phyloP scores from a whole-genome alignment of 2,113 vertebrate species.

The Marcusenius ussheri region DNA sequence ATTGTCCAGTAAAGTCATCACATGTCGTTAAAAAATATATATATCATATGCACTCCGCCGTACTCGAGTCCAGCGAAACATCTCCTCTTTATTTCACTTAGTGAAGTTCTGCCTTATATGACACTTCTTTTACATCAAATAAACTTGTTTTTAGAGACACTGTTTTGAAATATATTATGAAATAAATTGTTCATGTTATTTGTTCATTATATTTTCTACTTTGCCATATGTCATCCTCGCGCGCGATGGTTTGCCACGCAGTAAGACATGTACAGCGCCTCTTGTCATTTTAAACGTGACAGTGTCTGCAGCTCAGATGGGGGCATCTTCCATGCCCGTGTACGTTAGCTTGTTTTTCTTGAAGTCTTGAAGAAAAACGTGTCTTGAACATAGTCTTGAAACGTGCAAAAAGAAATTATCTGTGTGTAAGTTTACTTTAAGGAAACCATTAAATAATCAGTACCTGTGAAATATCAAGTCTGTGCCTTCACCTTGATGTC shows the following conservation, averaged over 20 bases:
- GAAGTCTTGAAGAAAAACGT: too few species aligned
- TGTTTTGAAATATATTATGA: slow-evolving; percentile 1
- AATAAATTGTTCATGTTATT: background rate
- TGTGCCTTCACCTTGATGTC: slow-evolving; percentile 1
- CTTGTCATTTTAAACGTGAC: background rate
- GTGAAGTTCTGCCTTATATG: background rate
- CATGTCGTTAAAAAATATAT: background rate
- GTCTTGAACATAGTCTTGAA: too few species aligned
- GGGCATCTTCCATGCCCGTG: slow-evolving; percentile 19
- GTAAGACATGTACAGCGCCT: slow-evolving; percentile 8
- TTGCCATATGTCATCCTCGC: background rate
- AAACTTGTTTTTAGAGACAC: slow-evolving; percentile 4
- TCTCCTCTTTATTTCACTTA: background rate
- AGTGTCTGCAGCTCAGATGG: background rate
- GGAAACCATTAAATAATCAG: slow-evolving; percentile 44
- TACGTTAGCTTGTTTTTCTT: slow-evolving; percentile 21
- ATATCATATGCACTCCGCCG: background rate
- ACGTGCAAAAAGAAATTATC: slow-evolving; percentile 27
- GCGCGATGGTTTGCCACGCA: slow-evolving; percentile 24
- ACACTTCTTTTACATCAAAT: background rate
- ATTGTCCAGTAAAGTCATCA: background rate
- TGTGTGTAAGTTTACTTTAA: slow-evolving; percentile 38
- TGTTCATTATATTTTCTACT: background rate
- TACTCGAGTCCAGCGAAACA: background rate
- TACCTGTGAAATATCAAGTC: background rate